phyloP scores from a whole-genome alignment of 2,113 vertebrate genomes.

The Eulacestoma nigropectus region DNA sequence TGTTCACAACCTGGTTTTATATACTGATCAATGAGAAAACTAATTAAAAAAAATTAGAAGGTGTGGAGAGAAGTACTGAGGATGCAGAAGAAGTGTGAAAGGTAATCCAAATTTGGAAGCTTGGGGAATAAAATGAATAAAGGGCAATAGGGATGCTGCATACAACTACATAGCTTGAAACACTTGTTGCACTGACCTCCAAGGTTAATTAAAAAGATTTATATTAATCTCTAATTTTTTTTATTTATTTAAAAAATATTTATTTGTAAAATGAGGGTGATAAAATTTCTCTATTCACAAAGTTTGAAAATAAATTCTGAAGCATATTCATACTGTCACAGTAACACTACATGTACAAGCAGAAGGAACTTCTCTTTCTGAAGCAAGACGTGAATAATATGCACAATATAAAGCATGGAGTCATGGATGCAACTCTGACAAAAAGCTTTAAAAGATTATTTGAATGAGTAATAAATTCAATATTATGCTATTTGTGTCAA shows the following conservation, averaged over 20 bases:
- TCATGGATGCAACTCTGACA: neutral
- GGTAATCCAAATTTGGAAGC: neutral
- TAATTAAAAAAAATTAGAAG: neutral
- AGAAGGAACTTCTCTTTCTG: neutral
- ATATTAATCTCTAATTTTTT: neutral
- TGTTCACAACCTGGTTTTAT: neutral
- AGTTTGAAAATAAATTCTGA: neutral
- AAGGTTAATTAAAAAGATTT: neutral
- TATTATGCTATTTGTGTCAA: neutral
- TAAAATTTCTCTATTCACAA: neutral
- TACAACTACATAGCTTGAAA: neutral
- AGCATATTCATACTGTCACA: neutral
- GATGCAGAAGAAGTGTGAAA: neutral
- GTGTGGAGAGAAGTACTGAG: neutral
- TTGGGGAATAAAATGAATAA: neutral
- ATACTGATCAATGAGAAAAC: neutral
- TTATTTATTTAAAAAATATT: neutral
- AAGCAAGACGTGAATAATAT: neutral
- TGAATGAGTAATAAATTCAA: neutral
- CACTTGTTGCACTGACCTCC: accelerated
- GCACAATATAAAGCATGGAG: neutral
- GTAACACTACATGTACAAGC: neutral
- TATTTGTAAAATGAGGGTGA: neutral
- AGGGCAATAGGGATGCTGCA: neutral
- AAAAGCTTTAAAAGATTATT: neutral